Evolutionary conservation across 2,113 vertebrate species (phyloP), one percentile per base, ranked within the genome.

Genomic region (Carettochelys insculpta): DNA sequence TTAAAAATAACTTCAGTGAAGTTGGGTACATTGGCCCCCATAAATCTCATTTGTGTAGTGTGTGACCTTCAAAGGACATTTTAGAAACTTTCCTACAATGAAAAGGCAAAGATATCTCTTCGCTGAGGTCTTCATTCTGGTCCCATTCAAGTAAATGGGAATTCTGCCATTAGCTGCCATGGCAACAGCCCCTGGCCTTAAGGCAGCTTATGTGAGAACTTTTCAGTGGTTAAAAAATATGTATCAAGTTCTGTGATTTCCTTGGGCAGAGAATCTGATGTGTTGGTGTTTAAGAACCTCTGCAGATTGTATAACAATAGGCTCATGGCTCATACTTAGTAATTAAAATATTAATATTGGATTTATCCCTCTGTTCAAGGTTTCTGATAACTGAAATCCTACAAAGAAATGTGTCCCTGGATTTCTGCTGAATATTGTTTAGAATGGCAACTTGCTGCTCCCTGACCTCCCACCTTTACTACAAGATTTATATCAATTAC

Each of bases 21-120:
- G 61, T 43, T 71, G n/a, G 25, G 92, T 0, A 51, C 73, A 19
- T 34, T 19, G 16, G 51, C 4, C 2, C 89, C 34, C 75, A 51
- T 76, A 48, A 51, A 71, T 85, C 77, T 95, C 61, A 92, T 90
- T 85, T 92, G 90, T 89, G 34, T 95, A 27, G 89, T 2, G 45
- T 61, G 41, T 93, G 90, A 93, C 86, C 92, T 95, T 85, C 78
- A 89, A 71, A 47, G 90, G 85, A 84, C 2, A 24, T 76, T 87
- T 87, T 48, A 92, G 90, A 87, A 86, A 84, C 0, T 0, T 47
- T n/a, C 58, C n/a, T 65, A n/a, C 34, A n/a, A 31, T 19, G 34
- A 65, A n/a, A 65, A 19, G 58, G 14, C 34, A 31, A 65, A 16
- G 58, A n/a, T 65, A 34, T n/a, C 58, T 65, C 34, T 65, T 82